Evolutionary conservation across 2,888 invertebrate genomes (phyloP).

Genomic region (Myopa tessellatipennis): DNA sequence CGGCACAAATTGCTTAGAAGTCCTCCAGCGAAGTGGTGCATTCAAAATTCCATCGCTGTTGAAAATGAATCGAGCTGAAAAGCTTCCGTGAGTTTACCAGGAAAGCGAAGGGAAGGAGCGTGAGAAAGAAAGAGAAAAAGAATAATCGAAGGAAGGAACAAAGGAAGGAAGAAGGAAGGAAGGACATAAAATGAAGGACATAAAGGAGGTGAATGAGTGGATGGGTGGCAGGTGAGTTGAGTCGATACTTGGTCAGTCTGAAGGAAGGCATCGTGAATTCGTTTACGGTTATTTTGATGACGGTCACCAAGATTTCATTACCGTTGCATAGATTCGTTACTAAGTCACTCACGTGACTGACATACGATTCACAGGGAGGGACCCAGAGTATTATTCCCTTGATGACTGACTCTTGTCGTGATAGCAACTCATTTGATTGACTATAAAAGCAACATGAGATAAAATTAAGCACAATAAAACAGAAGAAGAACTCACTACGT

Average conservation of each 20-base stretch:
- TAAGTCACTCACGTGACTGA: too few relatives aligned
- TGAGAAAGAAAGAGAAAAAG: too few relatives aligned
- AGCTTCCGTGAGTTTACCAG: background rate
- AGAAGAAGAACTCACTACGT: too few relatives aligned
- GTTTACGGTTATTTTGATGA: too few relatives aligned
- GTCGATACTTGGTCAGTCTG: background rate
- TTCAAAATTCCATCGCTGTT: background rate
- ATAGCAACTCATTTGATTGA: background rate
- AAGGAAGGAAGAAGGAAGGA: background rate
- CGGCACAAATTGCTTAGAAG: background rate
- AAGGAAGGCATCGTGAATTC: too few relatives aligned
- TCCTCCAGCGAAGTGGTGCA: background rate
- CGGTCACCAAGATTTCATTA: too few relatives aligned
- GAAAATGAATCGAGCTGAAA: background rate
- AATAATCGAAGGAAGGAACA: background rate
- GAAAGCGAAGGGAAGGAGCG: background rate
- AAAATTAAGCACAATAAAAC: too few relatives aligned
- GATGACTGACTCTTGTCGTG: too few relatives aligned
- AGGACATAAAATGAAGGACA: background rate
- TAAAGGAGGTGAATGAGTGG: background rate
- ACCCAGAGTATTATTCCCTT: too few relatives aligned
- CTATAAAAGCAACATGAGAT: background rate
- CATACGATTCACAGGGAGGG: too few relatives aligned
- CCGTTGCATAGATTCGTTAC: too few relatives aligned
- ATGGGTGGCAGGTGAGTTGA: background rate